Evolutionary conservation across 2,797 vertebrate species (phyloP), one percentile per base, ranked within the genome.

Genomic region (Silurus lanzhouensis): DNA sequence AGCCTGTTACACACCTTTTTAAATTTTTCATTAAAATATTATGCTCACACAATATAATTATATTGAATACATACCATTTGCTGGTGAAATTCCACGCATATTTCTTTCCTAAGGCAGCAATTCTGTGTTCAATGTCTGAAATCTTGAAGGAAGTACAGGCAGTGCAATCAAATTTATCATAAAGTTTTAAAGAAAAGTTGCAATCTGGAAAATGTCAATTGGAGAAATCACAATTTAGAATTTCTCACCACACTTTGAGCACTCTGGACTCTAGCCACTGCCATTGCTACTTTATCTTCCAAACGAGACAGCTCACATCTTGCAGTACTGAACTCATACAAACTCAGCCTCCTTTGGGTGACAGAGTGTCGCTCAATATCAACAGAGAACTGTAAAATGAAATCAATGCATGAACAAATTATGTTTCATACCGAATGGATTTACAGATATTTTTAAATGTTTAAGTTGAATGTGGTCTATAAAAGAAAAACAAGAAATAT

Each of bases 61-160:
- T 19, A 70, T 31, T 10, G 19, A 68, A 31, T 20, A 44, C 67
- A 15, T 46, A 94, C 94, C 92, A 46, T 91, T 74, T 81, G 90
- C 58, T 57, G 83, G 70, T 68, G 88, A 68, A 83, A 91, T 5
- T 93, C 92, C 87, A 93, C 92, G 0, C 94, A 93, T 89, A 96
- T 93, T 19, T 96, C 96, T 0, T 96, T 96, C 93, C 95, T 83
- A 99, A 92, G 17, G 97, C 97, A 0, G 96, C 96, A 0, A 99
- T 98, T 84, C 96, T 94, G 88, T 96, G 92, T 90, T 98, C 95
- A 0, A 99, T 98, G 85, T 96, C 94, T 0, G 96, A 97, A 1
- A 98, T 94, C 97, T 98, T 60, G 48, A 76, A 55, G 79, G 0
- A 87, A 92, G 10, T 71, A 38, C 1, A 68, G 15, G 6, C 31